A percentile compares a stretch with the other conserved stretches of the same genome.
phyloP scores from a whole-genome alignment of 37 sponge, comb jelly and placozoan species.

The Diacarnus erythraeanus region DNA sequence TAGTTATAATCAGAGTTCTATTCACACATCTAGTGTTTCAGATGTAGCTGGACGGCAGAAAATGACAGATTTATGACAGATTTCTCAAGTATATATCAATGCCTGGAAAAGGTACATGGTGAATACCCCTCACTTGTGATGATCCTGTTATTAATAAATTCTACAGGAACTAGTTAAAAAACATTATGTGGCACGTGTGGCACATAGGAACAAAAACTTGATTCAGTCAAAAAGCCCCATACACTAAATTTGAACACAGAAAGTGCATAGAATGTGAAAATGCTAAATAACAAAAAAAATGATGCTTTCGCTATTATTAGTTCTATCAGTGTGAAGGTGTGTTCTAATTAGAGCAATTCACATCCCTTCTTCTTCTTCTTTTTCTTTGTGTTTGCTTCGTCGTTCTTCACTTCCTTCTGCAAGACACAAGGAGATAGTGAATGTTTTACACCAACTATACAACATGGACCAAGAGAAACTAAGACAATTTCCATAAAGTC shows the following conservation, averaged over 20 bases:
- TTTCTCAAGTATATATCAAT: not conserved
- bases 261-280: not conserved
- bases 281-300: slow-evolving; percentile 1
- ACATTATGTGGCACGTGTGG: too few species aligned
- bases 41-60: slow-evolving; percentile 6
- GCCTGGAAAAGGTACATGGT: not conserved
- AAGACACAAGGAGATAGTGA: too few species aligned
- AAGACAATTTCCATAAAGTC: not conserved
- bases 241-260: not conserved
- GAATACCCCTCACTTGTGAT: too few species aligned
- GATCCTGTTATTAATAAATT: too few species aligned
- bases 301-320: not conserved
- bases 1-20: too few species aligned
- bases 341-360: slow-evolving; percentile 33
- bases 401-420: slow-evolving; percentile 74
- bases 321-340: not conserved
- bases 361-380: slow-evolving; percentile 65
- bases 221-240: too few species aligned
- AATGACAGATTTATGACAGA: too few species aligned
- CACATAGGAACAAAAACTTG: too few species aligned
- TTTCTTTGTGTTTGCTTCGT: slow-evolving; percentile 51
- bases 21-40: slow-evolving; percentile 1
- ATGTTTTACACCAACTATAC: too few species aligned
- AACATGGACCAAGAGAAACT: not conserved
- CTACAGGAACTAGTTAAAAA: too few species aligned